These are phyloP conservation scores for Solenopsis fugax DNA, from an alignment of 1,140 invertebrate species.

Conservation along the genomic window DNA sequence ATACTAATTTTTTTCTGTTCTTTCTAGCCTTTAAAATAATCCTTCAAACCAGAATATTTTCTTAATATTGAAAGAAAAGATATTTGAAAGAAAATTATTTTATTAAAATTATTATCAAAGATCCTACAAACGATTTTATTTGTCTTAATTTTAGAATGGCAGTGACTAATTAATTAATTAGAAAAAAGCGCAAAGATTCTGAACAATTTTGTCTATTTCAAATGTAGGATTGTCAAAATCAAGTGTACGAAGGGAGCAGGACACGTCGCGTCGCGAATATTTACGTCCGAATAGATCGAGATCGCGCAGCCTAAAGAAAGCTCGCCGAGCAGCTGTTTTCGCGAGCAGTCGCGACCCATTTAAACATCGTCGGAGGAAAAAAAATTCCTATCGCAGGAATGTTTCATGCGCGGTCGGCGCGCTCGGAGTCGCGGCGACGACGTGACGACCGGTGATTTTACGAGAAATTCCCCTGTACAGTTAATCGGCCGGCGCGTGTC, in stretches of 20 bases:
- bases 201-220: neutral
- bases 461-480: slow-evolving; percentile 72
- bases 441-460: slow-evolving; percentile 63
- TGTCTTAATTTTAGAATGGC: neutral
- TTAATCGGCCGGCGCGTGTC: slow-evolving; percentile 64
- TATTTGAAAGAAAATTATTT: neutral
- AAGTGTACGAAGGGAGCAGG: neutral
- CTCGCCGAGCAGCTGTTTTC: slow-evolving; percentile 47
- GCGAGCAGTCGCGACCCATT: slow-evolving; percentile 44
- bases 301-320: neutral
- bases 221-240: neutral
- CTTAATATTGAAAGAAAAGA: neutral
- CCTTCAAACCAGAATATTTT: no score
- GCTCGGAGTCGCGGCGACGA: neutral
- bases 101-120: neutral
- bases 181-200: no score
- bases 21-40: no score
- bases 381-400: slow-evolving; percentile 66
- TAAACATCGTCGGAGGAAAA: slow-evolving; percentile 38
- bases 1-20: no score
- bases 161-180: neutral
- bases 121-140: neutral
- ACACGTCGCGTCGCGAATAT: neutral
- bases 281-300: neutral
- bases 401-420: slow-evolving; percentile 42